Conservation (phyloP, 2,113 vertebrate species). For the Thymallus thymallus region DNA sequence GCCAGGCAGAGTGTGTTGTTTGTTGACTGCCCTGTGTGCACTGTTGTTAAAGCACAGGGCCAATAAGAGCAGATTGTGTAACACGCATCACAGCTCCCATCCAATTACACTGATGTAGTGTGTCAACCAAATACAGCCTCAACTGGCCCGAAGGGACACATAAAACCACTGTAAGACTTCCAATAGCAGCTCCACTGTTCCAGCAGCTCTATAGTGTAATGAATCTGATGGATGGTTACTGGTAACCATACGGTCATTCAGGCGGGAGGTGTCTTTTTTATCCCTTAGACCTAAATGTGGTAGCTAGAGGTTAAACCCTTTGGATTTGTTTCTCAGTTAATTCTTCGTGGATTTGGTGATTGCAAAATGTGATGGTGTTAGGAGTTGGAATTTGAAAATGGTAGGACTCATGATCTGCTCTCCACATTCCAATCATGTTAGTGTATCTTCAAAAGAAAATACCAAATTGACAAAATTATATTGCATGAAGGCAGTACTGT, state of each 20-base stretch:
- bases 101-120: background rate
- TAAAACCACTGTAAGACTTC: background rate
- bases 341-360: background rate
- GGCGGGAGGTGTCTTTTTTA: background rate
- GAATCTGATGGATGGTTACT: background rate
- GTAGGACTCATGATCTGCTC: too few species aligned
- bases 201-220: background rate
- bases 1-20: background rate
- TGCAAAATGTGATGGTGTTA: background rate
- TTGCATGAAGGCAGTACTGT: background rate
- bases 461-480: background rate
- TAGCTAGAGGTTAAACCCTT: too few species aligned
- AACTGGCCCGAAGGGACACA: background rate
- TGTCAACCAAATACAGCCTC: background rate
- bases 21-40: background rate
- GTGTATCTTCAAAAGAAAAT: too few species aligned
- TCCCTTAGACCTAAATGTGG: background rate
- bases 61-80: conserved; percentile 1
- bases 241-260: background rate
- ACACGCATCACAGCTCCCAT: background rate
- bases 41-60: background rate
- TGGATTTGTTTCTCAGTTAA: background rate
- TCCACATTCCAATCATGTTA: too few species aligned
- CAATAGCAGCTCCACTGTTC: conserved; percentile 5
- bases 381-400: background rate